Percentiles rank a stretch among this genome's conserved stretches.
Conservation (phyloP, 1,140 invertebrate species). For the Antheraea mylitta region DNA sequence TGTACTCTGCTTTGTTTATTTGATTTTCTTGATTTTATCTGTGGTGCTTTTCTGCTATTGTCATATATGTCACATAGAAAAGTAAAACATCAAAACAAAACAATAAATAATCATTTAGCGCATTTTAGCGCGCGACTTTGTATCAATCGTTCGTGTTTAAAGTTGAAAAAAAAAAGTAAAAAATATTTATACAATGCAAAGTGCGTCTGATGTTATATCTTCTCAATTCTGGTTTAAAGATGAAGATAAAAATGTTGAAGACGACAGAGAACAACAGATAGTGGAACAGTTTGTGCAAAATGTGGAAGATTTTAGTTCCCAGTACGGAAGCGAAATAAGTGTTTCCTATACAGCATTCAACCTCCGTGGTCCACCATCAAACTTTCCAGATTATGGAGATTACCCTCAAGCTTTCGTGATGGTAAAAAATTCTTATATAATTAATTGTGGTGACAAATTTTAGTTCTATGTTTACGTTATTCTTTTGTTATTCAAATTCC, state of each 20-base stretch:
- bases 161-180: background rate
- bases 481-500: background rate
- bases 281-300: slow-evolving; percentile 71
- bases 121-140: background rate
- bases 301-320: slow-evolving; percentile 92
- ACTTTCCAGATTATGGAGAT: slow-evolving; percentile 93
- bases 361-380: slow-evolving; percentile 88
- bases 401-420: slow-evolving; percentile 93
- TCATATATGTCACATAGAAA: slow-evolving; percentile 4
- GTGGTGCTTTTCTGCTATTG: background rate
- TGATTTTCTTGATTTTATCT: background rate
- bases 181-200: slow-evolving; percentile 50
- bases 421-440: slow-evolving; percentile 76
- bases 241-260: slow-evolving; percentile 37
- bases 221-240: slow-evolving; percentile 62
- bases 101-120: background rate
- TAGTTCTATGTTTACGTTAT: background rate
- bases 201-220: slow-evolving; percentile 63
- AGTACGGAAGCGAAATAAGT: slow-evolving; percentile 92
- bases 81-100: background rate
- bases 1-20: background rate
- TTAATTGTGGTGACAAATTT: background rate
- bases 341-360: slow-evolving; percentile 94
- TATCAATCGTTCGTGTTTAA: background rate
- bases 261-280: slow-evolving; percentile 51